phyloP scores from a whole-genome alignment of 2,888 invertebrate genomes.

The Clivina fossor region DNA sequence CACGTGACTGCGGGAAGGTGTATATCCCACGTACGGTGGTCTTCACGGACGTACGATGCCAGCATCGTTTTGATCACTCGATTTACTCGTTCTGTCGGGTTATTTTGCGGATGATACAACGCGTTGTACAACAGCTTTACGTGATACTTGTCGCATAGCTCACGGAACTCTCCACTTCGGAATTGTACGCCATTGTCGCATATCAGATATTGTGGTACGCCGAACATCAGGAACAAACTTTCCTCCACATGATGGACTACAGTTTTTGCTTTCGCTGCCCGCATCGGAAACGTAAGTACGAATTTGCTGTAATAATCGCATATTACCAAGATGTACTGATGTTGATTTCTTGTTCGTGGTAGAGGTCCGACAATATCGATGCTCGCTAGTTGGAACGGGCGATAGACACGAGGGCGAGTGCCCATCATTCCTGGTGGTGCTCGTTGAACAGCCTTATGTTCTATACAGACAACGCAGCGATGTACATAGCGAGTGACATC shows the following conservation, averaged over 20 bases:
- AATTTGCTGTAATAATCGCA: neutral
- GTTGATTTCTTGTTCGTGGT: neutral
- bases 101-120: neutral
- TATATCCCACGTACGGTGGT: conserved; percentile 1
- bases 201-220: conserved; percentile 29
- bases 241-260: conserved; percentile 31
- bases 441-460: neutral
- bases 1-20: neutral
- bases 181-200: conserved; percentile 37
- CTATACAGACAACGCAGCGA: conserved; percentile 5
- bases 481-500: too few species aligned
- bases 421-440: neutral
- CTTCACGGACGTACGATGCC: neutral
- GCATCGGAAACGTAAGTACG: conserved; percentile 21
- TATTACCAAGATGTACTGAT: conserved; percentile 1
- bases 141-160: neutral
- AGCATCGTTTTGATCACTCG: neutral
- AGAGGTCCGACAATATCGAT: conserved; percentile 1
- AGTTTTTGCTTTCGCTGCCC: conserved; percentile 20
- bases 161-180: conserved; percentile 5
- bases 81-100: conserved; percentile 1
- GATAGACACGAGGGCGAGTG: neutral
- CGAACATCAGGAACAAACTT: conserved; percentile 35
- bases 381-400: neutral
- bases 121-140: neutral